phyloP scores from a whole-genome alignment of 37 sponge, comb jelly and placozoan genomes.

The Cliona cf. orientalis region DNA sequence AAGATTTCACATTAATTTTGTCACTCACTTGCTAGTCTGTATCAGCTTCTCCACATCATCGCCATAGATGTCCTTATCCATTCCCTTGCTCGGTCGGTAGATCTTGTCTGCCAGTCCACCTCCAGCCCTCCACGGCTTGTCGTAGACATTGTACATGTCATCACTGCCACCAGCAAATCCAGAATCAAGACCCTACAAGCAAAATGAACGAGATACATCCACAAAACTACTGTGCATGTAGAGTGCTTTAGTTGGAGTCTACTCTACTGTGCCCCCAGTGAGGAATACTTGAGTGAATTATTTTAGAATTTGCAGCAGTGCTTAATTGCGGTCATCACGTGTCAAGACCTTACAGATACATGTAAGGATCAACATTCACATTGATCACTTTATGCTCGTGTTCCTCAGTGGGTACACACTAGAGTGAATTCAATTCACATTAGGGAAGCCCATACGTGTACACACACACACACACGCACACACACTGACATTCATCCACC shows the following conservation, averaged over 20 bases:
- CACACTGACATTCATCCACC: neutral
- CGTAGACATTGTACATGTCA: slow-evolving; percentile 97
- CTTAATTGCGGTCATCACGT: no score
- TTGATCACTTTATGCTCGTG: no score
- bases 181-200: slow-evolving; percentile 79
- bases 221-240: slow-evolving; percentile 12
- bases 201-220: neutral
- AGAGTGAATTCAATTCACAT: no score
- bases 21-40: slow-evolving; percentile 90
- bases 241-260: no score
- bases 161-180: slow-evolving; percentile 82
- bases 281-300: no score
- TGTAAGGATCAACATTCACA: no score
- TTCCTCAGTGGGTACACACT: no score
- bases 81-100: slow-evolving; percentile 88
- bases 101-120: slow-evolving; percentile 86
- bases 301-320: no score
- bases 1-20: slow-evolving; percentile 19
- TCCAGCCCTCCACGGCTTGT: slow-evolving; percentile 95
- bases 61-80: slow-evolving; percentile 97
- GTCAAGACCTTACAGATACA: neutral
- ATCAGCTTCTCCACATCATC: slow-evolving; percentile 95
- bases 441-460: neutral
- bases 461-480: neutral
- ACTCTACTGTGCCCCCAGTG: no score